phyloP scores from a whole-genome alignment of 2,113 vertebrate genomes.

The Mastomys coucha region DNA sequence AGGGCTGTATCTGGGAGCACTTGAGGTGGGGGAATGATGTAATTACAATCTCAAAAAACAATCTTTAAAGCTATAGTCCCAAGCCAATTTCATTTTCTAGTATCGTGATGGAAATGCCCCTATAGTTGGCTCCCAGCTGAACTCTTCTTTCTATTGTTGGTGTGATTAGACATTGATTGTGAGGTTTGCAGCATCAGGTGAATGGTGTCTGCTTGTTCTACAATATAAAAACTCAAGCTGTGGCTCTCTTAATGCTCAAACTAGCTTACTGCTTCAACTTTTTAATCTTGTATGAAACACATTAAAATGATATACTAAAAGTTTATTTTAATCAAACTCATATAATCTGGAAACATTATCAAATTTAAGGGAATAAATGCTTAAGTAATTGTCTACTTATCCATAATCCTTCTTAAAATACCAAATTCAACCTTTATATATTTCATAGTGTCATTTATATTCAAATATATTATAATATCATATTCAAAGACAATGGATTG shows the following conservation, averaged over 20 bases:
- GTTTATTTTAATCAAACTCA: not conserved
- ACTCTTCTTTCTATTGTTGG: not conserved
- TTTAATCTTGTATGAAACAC: not conserved
- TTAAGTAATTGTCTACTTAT: not conserved
- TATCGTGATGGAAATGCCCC: no score
- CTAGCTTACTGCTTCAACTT: not conserved
- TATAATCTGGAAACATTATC: not conserved
- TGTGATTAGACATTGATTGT: not conserved
- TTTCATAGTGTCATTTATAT: not conserved
- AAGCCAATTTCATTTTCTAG: no score
- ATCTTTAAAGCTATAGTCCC: no score
- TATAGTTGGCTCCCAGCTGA: no score
- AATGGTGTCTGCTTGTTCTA: no score
- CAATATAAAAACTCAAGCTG: not conserved
- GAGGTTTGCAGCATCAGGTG: no score
- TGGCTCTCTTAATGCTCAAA: not conserved
- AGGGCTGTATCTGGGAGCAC: not conserved
- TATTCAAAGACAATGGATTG: not conserved
- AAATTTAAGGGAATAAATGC: no score
- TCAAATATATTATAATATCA: not conserved
- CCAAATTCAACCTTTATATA: not conserved
- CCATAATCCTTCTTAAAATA: not conserved
- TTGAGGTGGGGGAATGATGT: not conserved
- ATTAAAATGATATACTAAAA: not conserved
- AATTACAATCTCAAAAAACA: not conserved